Base-by-base conservation (phyloP, 1,140 invertebrate genomes). In the Brachionus calyciflorus region DNA sequence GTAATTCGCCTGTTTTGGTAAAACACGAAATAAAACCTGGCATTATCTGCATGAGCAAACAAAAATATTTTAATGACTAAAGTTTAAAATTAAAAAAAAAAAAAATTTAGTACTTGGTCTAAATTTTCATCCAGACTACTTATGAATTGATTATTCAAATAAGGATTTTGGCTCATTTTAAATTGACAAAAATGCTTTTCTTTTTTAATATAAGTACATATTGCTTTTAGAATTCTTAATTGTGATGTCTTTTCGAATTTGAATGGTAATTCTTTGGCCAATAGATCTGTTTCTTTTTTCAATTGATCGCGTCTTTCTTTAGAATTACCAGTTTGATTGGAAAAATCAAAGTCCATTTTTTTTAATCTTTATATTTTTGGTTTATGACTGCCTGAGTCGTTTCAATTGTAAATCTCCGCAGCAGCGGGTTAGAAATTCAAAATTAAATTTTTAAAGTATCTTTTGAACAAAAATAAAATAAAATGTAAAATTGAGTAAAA, bases 391-490 rank as follows among this genome's bases (percentile, higher is more conserved):
- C 60, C 60, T 19, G 60, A 65, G 60, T 65, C 60, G 17, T 65
- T 65, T 65, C 7, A 4, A 7, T 14, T 4, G 10, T 40, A 37
- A n/a, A n/a, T 65, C 60, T 65, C 60, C 60, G 60, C 60, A 65
- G 21, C 60, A 65, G 60, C 60, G 60, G 60, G 60, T 60, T 60
- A 60, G 55, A 19, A n/a, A n/a, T n/a, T n/a, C n/a, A n/a, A n/a
- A n/a, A n/a, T n/a, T n/a, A 33, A 33, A 17, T 60, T 60, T 37
- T n/a, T 37, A 37, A 37, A 60, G 19, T 40, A 6, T 60, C 37
- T 60, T 60, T 60, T 33, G 30, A n/a, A n/a, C n/a, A n/a, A n/a
- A n/a, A n/a, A n/a, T n/a, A n/a, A n/a, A n/a, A n/a, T n/a, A n/a
- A n/a, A n/a, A n/a, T n/a, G n/a, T n/a, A n/a, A n/a, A n/a, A n/a